phyloP scores from a whole-genome alignment of 2,797 vertebrate genomes.

The Poecilia wingei region DNA sequence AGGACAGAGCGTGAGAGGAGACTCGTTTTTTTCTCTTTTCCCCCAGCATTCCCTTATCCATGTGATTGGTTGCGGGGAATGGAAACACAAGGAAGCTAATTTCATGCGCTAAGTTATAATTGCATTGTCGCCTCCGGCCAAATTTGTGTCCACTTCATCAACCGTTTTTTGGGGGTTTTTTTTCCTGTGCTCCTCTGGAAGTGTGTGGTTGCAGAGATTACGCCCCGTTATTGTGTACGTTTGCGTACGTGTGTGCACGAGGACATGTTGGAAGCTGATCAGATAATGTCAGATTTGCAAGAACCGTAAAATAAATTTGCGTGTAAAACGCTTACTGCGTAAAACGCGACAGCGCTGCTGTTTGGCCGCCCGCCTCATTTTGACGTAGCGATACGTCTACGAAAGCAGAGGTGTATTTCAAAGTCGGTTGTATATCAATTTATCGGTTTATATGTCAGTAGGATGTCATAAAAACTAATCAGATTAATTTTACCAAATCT shows the following conservation, averaged over 20 bases:
- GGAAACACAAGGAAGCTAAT: constrained; percentile 93
- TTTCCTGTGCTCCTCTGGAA: constrained; percentile 16
- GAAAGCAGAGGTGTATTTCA: not conserved
- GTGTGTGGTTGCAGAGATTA: constrained; percentile 8
- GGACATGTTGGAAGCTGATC: constrained; percentile 16
- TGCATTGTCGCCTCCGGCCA: constrained; percentile 89
- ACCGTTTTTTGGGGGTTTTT: constrained; percentile 7
- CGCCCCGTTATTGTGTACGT: constrained; percentile 1
- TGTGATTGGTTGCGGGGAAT: constrained; percentile 93
- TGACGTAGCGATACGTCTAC: constrained; percentile 30
- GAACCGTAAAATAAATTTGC: constrained; percentile 26
- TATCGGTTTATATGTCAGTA: not conserved
- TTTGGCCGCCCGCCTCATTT: constrained; percentile 44
- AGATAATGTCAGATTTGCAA: constrained; percentile 44
- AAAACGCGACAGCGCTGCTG: constrained; percentile 43
- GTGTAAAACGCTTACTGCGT: constrained; percentile 2
- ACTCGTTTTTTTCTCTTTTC: constrained; percentile 46
- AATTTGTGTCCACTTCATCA: constrained; percentile 78
- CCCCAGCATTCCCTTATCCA: constrained; percentile 83
- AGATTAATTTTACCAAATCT: not conserved
- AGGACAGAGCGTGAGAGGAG: constrained; percentile 47
- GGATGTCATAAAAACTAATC: constrained; percentile 6
- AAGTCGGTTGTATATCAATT: not conserved
- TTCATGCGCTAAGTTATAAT: constrained; percentile 93
- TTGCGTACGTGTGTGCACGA: constrained; percentile 2